A percentile compares a stretch with the other conserved stretches of the same genome.
phyloP scores from a whole-genome alignment of 1,140 invertebrate species.

The Apis laboriosa region DNA sequence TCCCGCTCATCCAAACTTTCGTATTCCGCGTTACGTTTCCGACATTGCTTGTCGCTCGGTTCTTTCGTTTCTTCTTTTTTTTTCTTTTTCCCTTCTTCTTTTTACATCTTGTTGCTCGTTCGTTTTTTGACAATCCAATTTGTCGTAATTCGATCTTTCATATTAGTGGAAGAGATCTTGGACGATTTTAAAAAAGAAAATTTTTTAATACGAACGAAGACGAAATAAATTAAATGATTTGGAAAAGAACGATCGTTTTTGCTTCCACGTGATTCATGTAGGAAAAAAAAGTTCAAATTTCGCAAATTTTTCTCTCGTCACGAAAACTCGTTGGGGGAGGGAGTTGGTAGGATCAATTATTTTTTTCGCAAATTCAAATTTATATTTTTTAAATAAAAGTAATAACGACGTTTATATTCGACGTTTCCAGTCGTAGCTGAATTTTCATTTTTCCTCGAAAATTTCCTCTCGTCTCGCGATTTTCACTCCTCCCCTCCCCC shows the following conservation, averaged over 20 bases:
- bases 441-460: not conserved
- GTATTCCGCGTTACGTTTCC: conserved; percentile 6
- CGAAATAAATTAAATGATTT: too few species aligned
- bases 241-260: too few species aligned
- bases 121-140: conserved; percentile 3
- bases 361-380: too few species aligned
- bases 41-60: not conserved
- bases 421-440: too few species aligned
- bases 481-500: too few species aligned
- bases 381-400: too few species aligned
- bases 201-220: not conserved
- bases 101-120: not conserved
- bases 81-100: not conserved
- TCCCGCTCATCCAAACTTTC: conserved; percentile 12
- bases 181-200: not conserved
- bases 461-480: not conserved
- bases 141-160: not conserved
- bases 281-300: too few species aligned
- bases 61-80: not conserved
- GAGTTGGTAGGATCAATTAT: too few species aligned
- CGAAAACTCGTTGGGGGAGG: too few species aligned
- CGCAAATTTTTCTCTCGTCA: too few species aligned
- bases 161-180: not conserved
- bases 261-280: too few species aligned
- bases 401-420: too few species aligned